These are phyloP conservation scores for Ormia ochracea DNA, from an alignment of 2,888 invertebrate genomes.

Conservation along the genomic window DNA sequence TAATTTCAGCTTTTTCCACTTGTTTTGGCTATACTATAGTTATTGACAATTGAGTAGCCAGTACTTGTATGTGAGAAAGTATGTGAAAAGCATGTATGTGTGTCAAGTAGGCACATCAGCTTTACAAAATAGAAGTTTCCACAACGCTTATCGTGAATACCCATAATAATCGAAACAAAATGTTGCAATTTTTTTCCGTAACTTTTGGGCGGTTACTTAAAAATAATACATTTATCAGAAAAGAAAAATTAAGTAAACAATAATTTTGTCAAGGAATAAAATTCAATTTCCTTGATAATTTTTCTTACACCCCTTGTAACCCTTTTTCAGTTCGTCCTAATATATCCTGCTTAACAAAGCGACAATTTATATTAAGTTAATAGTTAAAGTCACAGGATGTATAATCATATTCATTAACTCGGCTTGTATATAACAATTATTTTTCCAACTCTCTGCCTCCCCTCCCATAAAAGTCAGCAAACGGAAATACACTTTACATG, in stretches of 20 bases:
- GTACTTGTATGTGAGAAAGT: too few relatives aligned
- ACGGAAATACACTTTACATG: conserved; percentile 10
- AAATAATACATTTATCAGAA: too few relatives aligned
- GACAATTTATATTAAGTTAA: conserved; percentile 72
- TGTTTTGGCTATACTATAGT: too few relatives aligned
- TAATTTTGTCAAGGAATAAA: conserved; percentile 43
- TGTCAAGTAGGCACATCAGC: too few relatives aligned
- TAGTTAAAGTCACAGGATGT: conserved; percentile 69
- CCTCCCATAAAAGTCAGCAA: neutral
- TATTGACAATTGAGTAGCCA: too few relatives aligned
- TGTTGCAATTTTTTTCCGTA: too few relatives aligned
- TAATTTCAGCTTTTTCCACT: too few relatives aligned
- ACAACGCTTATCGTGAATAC: too few relatives aligned
- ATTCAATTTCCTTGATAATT: conserved; percentile 54
- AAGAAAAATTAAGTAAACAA: conserved; percentile 12
- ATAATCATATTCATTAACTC: conserved; percentile 67
- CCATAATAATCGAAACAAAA: too few relatives aligned
- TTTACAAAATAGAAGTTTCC: too few relatives aligned
- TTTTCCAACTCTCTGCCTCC: neutral
- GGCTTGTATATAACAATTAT: conserved; percentile 45
- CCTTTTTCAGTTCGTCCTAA: conserved; percentile 19
- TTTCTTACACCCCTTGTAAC: conserved; percentile 32
- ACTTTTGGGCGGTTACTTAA: too few relatives aligned
- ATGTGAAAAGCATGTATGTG: too few relatives aligned
- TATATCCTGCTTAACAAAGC: conserved; percentile 63